Base-by-base conservation (phyloP, 1,140 invertebrate species). In the Pachyrhynchus sulphureomaculatus region DNA sequence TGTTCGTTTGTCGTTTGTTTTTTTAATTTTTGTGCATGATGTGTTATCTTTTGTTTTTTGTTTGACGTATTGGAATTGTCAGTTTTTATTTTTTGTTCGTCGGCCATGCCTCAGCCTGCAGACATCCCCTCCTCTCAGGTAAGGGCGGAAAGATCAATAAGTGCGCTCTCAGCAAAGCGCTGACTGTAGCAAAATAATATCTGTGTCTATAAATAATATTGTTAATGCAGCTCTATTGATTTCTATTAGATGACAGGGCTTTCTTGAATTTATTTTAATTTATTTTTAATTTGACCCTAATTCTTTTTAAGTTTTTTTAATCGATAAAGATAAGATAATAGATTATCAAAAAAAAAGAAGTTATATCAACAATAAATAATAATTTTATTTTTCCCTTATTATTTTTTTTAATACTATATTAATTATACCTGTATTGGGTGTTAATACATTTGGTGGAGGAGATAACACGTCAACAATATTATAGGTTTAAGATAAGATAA, bases 111-210 rank as follows among this genome's bases (percentile, higher is more conserved):
- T 21, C 57, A 60, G 44, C 57, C 47, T 10, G 13, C 41, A 10
- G 57, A 60, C 55, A n/a, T 23, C 26, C 57, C 41, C 20, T 37
- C 37, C 47, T 34, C 57, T 33, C 57, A 60, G 57, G 57, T 60
- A 60, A 52, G 57, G 45, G 41, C 18, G 15, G 34, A 4, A 13
- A 17, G 36, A 60, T 60, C 57, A 32, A 60, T 60, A 60, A 33
- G 6, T 10, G n/a, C 12, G 56, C 41, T 52, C 41, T 21, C 20
- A n/a, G 24, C 29, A 34, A 23, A 26, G 29, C 45, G 29, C 13
- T 20, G 10, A 4, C 18, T 47, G 18, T 34, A 21, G 13, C 32
- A 29, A 29, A 29, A 9, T 29, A 1, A 1, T 29, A 3, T 29
- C 5, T 3, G 5, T 29, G 6, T 2, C 26, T 29, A 29, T 4